phyloP scores from a whole-genome alignment of 2,888 invertebrate species.

The Tetheella fluctuosa region DNA sequence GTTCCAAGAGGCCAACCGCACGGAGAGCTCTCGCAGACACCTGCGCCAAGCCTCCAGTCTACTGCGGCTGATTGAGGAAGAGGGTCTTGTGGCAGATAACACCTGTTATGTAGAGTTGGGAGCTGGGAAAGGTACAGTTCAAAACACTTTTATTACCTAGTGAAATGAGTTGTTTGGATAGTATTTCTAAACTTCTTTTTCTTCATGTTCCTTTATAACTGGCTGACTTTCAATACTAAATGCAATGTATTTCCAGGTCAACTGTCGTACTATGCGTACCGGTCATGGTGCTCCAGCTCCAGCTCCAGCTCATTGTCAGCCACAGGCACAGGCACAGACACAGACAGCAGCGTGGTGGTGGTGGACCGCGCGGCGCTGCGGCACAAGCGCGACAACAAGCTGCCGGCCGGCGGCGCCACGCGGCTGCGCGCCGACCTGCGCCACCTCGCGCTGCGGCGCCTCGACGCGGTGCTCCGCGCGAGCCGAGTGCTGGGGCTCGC shows the following conservation, averaged over 20 bases:
- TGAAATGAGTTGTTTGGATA: not conserved
- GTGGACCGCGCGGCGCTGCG: constrained; percentile 92
- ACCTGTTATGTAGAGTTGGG: constrained; percentile 94
- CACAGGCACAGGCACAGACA: no score
- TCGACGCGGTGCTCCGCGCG: constrained; percentile 55
- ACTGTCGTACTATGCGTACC: constrained; percentile 90
- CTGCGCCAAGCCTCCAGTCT: constrained; percentile 91
- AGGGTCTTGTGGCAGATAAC: constrained; percentile 82
- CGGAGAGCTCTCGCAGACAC: constrained; percentile 88
- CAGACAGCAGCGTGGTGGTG: constrained; percentile 85
- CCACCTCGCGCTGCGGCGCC: constrained; percentile 86
- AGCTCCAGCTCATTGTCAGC: no score
- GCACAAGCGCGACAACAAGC: constrained; percentile 88
- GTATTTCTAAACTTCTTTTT: no score
- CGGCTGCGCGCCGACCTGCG: constrained; percentile 91
- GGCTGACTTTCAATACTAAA: no score
- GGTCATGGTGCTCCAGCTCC: constrained; percentile 81
- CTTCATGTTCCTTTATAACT: no score
- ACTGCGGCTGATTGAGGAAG: constrained; percentile 86
- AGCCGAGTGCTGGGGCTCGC: constrained; percentile 89
- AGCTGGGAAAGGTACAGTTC: constrained; percentile 90
- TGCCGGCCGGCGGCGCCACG: constrained; percentile 21
- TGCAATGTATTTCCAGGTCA: constrained; percentile 85
- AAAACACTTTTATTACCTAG: constrained; percentile 11
- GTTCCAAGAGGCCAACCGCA: constrained; percentile 76